Evolutionary conservation across 1,140 invertebrate species (phyloP).

Genomic region (Sarcophaga peregrina): DNA sequence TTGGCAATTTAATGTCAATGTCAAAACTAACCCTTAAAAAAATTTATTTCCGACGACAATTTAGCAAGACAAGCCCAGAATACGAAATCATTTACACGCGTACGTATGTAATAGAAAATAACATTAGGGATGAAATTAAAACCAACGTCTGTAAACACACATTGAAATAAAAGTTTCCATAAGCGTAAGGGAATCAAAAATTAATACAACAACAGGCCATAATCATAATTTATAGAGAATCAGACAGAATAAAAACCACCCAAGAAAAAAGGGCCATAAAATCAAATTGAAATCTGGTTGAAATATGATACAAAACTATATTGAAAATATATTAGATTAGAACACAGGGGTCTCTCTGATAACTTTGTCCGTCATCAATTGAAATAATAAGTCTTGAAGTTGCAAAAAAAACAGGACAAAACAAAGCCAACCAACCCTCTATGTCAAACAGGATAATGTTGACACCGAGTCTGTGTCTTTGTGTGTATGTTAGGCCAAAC

Average conservation of each 20-base stretch:
- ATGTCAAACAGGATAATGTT: background rate
- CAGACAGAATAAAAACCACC: constrained; percentile 48
- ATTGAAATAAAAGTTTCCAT: background rate
- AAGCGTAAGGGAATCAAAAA: background rate
- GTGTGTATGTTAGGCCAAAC: background rate
- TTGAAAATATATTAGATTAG: constrained; percentile 35
- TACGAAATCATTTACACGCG: background rate
- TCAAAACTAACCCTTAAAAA: constrained; percentile 36
- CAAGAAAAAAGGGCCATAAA: constrained; percentile 48
- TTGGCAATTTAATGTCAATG: constrained; percentile 56
- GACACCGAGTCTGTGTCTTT: background rate
- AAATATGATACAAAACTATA: constrained; percentile 55
- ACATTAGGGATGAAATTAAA: constrained; percentile 24
- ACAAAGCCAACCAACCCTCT: background rate
- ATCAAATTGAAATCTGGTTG: constrained; percentile 65
- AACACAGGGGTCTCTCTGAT: background rate
- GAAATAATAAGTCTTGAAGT: background rate
- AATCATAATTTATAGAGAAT: constrained; percentile 45
- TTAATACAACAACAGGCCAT: constrained; percentile 10
- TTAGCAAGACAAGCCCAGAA: background rate
- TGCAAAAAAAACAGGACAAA: background rate
- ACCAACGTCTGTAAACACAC: background rate
- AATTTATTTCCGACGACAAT: background rate
- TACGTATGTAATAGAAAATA: background rate
- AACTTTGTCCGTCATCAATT: background rate